These are phyloP conservation scores for Netelia melanura DNA, from an alignment of 2,888 invertebrate genomes.

Conservation along the genomic window DNA sequence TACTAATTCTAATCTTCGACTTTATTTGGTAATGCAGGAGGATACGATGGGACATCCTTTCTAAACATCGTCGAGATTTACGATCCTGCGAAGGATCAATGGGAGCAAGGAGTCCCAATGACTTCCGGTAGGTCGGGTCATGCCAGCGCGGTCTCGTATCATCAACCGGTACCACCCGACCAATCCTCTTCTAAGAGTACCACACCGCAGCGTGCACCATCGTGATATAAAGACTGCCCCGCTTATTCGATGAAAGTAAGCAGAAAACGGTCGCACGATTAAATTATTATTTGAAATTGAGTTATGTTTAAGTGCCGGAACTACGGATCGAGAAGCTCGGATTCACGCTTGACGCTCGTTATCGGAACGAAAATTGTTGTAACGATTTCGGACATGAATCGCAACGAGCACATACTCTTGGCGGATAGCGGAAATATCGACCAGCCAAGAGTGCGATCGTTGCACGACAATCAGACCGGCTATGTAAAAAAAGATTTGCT, in stretches of 20 bases:
- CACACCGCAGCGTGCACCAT: conserved; percentile 71
- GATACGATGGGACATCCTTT: conserved; percentile 95
- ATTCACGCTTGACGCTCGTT: not conserved
- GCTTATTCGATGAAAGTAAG: conserved; percentile 46
- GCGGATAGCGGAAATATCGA: too few species aligned
- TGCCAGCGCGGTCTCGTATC: conserved; percentile 95
- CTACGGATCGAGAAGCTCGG: not conserved
- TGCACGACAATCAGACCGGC: conserved; percentile 36
- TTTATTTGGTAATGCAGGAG: conserved; percentile 87
- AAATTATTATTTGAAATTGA: conserved; percentile 23
- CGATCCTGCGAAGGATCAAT: conserved; percentile 91
- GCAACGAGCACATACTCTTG: not conserved
- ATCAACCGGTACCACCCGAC: conserved; percentile 86
- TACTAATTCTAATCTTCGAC: not conserved
- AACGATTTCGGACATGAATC: not conserved
- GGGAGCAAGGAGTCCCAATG: conserved; percentile 92
- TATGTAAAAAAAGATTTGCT: conserved; percentile 9
- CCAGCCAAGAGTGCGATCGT: not conserved
- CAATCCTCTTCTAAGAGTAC: conserved; percentile 78
- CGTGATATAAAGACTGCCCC: conserved; percentile 71
- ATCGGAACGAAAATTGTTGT: not conserved
- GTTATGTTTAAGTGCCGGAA: conserved; percentile 10
- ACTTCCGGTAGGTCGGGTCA: conserved; percentile 96
- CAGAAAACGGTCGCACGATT: conserved; percentile 62
- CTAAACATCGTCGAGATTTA: conserved; percentile 95